Evolutionary conservation across 2,888 invertebrate species (phyloP).

Genomic region (Incurvaria masculella): DNA sequence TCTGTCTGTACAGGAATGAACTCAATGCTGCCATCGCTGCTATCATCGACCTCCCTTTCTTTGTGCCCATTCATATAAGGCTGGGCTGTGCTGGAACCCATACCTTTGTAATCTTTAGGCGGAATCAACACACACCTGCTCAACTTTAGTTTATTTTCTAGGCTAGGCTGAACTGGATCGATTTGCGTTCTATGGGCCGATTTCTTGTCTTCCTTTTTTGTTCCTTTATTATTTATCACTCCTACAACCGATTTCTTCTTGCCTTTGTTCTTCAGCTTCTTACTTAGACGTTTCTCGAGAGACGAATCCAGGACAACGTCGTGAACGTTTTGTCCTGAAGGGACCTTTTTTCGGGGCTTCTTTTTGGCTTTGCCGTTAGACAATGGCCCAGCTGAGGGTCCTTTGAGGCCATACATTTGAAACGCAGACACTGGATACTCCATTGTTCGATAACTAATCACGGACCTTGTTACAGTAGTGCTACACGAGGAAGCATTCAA

Average conservation of each 20-base stretch:
- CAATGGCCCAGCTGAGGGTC: neutral
- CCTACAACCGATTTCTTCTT: neutral
- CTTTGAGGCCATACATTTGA: neutral
- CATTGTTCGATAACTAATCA: neutral
- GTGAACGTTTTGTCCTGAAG: neutral
- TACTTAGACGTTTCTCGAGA: neutral
- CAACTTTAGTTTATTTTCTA: too few species aligned
- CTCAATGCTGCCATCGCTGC: slow-evolving; percentile 27
- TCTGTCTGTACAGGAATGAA: slow-evolving; percentile 40
- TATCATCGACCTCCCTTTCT: too few species aligned
- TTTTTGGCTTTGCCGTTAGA: neutral
- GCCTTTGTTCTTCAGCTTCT: neutral
- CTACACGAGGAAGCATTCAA: too few species aligned
- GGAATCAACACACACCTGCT: too few species aligned
- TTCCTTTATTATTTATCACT: neutral
- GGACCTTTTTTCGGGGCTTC: neutral
- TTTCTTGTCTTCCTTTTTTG: neutral
- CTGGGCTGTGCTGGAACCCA: too few species aligned
- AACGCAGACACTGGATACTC: neutral
- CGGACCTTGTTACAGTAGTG: too few species aligned
- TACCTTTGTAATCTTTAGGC: too few species aligned
- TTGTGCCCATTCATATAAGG: too few species aligned
- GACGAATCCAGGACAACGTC: neutral
- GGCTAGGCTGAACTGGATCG: too few species aligned
- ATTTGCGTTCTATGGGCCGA: too few species aligned